Base-by-base conservation (phyloP, 2,113 vertebrate genomes). In the Dipodomys ordii region DNA sequence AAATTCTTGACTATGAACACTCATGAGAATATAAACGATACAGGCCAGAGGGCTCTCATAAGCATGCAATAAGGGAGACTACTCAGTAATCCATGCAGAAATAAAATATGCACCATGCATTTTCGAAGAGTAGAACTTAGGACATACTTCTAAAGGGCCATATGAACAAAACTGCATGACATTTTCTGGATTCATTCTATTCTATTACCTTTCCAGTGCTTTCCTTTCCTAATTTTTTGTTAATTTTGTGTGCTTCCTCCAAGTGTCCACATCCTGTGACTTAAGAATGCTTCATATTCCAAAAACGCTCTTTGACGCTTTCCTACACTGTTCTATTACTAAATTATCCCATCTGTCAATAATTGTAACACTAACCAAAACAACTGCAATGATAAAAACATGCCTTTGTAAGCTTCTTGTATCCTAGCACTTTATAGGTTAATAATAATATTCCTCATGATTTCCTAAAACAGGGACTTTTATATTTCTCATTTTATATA, bases 1-100 rank as follows among this genome's bases (percentile, higher is more conserved):
- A 93, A 95, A 67, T 94, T 97, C 72, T 94, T 94, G 35, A 90
- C 67, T 87, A 90, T 90, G 85, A 89, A 95, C 87, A 81, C 74
- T 87, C n/a, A 77, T 20, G 73, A 86, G 78, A 96, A 95, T 93
- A 90, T 90, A 92, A 96, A 96, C 44, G 28, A 88, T 64, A 57
- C 39, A 90, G 44, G 69, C 89, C 69, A 67, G 16, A 88, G 49
- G 60, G 39, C 44, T 77, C 49, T 76, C 69, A 83, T 16, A 87
- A 87, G 30, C 62, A 82, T 83, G 74, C 87, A 85, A 57, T 94
- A 46, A 93, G 92, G 79, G 0, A 25, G 74, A 88, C 60, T 62
- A 28, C 25, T 74, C 49, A 30, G 32, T 27, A 82, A 60, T 28
- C 35, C 60, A 78, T 27, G 23, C 0, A 72, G 28, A 83, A 68